A percentile compares a stretch with the other conserved stretches of the same genome.
Conservation (phyloP, 2,888 invertebrate species). For the Pyrrhosoma nymphula region DNA sequence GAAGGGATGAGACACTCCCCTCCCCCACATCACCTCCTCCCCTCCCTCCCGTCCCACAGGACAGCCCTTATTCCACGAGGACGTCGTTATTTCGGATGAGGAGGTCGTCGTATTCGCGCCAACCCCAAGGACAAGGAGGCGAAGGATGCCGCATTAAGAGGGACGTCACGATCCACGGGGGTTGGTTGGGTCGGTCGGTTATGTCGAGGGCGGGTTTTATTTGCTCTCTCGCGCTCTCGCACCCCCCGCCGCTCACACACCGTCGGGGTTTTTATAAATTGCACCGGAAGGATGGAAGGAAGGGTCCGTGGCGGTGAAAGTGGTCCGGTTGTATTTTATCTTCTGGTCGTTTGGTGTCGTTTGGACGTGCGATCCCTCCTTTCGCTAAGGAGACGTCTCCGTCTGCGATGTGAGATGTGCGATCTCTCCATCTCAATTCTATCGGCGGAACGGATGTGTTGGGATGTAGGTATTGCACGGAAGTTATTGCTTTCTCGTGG, state of each 20-base stretch:
- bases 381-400: no score
- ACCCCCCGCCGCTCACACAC: no score
- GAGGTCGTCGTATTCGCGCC: background rate
- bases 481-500: no score
- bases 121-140: background rate
- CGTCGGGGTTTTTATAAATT: background rate
- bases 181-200: background rate
- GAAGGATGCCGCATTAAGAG: background rate
- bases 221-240: background rate
- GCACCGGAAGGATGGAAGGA: background rate
- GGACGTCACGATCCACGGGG: background rate
- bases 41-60: background rate
- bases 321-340: background rate
- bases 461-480: no score
- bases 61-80: background rate
- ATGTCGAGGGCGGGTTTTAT: background rate
- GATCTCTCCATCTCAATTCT: no score
- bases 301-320: background rate
- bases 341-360: background rate
- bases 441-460: no score
- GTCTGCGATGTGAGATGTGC: no score
- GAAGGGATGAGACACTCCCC: background rate
- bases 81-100: conserved; percentile 19
- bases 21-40: background rate
- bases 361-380: background rate